A percentile compares a stretch with the other conserved stretches of the same genome.
These are phyloP conservation scores for Notolepis coatsorum DNA, from an alignment of 2,797 vertebrate species.

Conservation along the genomic window DNA sequence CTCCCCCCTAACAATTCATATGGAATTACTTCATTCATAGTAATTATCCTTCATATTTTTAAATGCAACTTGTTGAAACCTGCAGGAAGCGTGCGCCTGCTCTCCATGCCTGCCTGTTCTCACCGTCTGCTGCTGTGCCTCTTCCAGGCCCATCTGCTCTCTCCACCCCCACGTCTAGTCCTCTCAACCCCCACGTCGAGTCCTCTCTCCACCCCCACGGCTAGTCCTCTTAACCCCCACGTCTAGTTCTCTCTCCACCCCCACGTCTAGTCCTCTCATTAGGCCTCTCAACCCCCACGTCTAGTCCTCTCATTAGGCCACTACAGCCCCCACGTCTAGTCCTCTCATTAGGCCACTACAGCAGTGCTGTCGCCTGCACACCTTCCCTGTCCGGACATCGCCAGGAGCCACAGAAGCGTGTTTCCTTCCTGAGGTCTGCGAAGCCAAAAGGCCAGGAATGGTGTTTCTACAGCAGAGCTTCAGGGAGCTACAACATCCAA, in stretches of 20 bases:
- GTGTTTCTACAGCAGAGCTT: constrained; percentile 59
- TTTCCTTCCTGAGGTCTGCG: constrained; percentile 47
- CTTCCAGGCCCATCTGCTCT: constrained; percentile 43
- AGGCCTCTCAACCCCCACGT: constrained; percentile 41
- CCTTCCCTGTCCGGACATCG: constrained; percentile 26
- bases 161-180: background rate
- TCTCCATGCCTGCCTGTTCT: constrained; percentile 32
- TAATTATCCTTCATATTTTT: no score
- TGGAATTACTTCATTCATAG: no score
- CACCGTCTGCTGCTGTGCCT: constrained; percentile 25
- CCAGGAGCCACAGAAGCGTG: constrained; percentile 38
- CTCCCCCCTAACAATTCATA: no score
- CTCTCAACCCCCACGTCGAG: no score
- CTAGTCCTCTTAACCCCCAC: no score
- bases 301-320: constrained; percentile 38
- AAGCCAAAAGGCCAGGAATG: constrained; percentile 59
- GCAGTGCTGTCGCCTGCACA: constrained; percentile 5
- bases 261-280: no score
- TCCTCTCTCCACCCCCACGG: no score
- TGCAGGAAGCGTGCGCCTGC: no score
- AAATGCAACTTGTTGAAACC: no score
- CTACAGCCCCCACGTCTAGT: constrained; percentile 42
- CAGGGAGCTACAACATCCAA: constrained; percentile 6
- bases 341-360: constrained; percentile 31
- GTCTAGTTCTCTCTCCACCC: constrained; percentile 48